Conservation (phyloP, 2,888 invertebrate species). For the Caenorhabditis sp. region DNA sequence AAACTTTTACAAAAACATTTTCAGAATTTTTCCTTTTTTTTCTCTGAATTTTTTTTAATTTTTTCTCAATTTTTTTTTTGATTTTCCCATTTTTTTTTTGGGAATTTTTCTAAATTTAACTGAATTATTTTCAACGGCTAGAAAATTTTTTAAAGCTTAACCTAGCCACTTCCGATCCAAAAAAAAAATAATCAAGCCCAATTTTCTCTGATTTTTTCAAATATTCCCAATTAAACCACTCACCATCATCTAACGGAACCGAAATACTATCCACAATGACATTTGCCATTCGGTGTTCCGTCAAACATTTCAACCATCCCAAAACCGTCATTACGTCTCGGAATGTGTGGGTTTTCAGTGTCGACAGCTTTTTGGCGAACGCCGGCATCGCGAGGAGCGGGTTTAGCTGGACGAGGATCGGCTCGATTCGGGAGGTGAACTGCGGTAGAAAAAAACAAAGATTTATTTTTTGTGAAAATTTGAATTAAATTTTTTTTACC, state of each 20-base stretch:
- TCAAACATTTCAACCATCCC: constrained; percentile 28
- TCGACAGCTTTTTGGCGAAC: constrained; percentile 3
- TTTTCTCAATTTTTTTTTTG: not conserved
- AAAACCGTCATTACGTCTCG: constrained; percentile 50
- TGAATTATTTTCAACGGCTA: too few relatives aligned
- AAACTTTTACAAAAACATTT: not conserved
- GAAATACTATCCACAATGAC: constrained; percentile 27
- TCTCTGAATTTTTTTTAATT: too few relatives aligned
- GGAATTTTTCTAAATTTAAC: too few relatives aligned
- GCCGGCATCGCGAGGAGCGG: constrained; percentile 9
- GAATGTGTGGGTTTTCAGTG: not conserved
- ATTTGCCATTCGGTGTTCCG: not conserved
- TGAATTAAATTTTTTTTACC: not conserved
- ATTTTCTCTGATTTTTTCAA: not conserved
- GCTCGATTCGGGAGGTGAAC: constrained; percentile 16
- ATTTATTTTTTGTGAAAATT: too few relatives aligned
- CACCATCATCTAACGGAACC: constrained; percentile 14
- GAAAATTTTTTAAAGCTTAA: too few relatives aligned
- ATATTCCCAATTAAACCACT: not conserved
- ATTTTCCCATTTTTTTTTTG: not conserved
- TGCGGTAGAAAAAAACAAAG: not conserved
- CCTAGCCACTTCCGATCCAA: too few relatives aligned
- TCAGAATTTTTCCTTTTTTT: constrained; percentile 1
- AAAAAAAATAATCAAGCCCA: not conserved
- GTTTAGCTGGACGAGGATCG: constrained; percentile 11